A percentile compares a stretch with the other conserved stretches of the same genome.
Conservation (phyloP, 2,888 invertebrate genomes). For the Tipula helvola region DNA sequence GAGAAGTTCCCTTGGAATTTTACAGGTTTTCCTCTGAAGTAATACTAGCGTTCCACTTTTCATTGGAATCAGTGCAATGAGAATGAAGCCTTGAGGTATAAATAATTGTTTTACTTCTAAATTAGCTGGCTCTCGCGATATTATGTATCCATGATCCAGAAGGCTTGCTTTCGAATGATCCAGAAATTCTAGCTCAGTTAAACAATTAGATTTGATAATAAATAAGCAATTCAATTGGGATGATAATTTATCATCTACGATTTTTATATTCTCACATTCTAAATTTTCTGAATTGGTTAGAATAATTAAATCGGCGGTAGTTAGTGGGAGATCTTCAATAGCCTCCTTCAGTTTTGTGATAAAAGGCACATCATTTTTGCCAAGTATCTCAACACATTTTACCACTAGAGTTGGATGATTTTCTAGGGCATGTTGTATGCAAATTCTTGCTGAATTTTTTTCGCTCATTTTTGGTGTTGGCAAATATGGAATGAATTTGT, state of each 20-base stretch:
- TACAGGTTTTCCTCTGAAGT: conserved; percentile 24
- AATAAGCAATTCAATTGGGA: conserved; percentile 28
- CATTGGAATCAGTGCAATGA: conserved; percentile 21
- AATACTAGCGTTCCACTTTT: conserved; percentile 26
- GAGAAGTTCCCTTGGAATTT: conserved; percentile 19
- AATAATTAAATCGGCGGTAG: conserved; percentile 52
- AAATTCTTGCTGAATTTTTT: no score
- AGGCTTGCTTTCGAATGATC: conserved; percentile 38
- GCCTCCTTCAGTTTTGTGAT: conserved; percentile 44
- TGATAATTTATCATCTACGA: conserved; percentile 48
- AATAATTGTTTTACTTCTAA: conserved; percentile 33
- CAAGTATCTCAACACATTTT: conserved; percentile 44
- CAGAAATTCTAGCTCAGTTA: conserved; percentile 26
- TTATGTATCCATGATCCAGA: conserved; percentile 31
- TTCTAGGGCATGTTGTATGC: conserved; percentile 38
- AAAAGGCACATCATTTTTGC: conserved; percentile 37
- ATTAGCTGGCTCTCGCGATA: conserved; percentile 39
- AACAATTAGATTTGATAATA: conserved; percentile 24
- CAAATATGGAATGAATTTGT: no score
- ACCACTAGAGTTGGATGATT: conserved; percentile 51
- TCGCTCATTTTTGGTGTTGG: no score
- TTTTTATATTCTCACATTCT: conserved; percentile 39
- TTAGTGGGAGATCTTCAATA: conserved; percentile 53
- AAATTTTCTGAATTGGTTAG: conserved; percentile 27
- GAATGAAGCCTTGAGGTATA: conserved; percentile 19